These are phyloP conservation scores for Yponomeuta plumbellus DNA, from an alignment of 2,888 invertebrate genomes.

Conservation along the genomic window DNA sequence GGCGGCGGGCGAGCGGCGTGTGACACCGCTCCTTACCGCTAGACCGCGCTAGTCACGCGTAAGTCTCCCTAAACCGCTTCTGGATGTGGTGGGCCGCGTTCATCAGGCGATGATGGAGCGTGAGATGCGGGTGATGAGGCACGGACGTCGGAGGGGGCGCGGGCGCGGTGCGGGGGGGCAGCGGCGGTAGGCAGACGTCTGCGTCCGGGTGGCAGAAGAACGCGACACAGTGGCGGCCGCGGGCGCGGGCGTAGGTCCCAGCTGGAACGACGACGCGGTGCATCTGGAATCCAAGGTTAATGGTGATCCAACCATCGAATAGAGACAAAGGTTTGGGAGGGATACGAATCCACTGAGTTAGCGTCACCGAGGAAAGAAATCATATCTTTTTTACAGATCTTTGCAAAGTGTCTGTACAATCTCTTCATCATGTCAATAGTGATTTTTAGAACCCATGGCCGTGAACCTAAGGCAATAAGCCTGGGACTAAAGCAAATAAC, in stretches of 20 bases:
- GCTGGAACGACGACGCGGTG: conserved; percentile 85
- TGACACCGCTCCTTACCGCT: conserved; percentile 31
- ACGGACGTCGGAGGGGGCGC: conserved; percentile 58
- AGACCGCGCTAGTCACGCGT: conserved; percentile 72
- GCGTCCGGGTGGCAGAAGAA: conserved; percentile 86
- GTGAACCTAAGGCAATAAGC: too few species aligned
- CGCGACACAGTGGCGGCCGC: conserved; percentile 84
- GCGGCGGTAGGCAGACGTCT: conserved; percentile 65
- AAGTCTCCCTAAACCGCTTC: conserved; percentile 82
- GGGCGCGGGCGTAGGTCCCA: conserved; percentile 76
- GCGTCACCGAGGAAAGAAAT: too few species aligned
- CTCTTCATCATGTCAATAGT: too few species aligned
- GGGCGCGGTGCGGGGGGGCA: conserved; percentile 61
- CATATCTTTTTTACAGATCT: too few species aligned
- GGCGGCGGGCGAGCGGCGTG: conserved; percentile 35
- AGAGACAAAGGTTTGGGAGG: too few species aligned
- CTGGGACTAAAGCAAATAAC: too few species aligned
- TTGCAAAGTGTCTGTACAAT: too few species aligned
- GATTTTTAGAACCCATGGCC: too few species aligned
- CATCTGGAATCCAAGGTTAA: conserved; percentile 53
- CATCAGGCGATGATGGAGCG: conserved; percentile 75
- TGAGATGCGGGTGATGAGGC: conserved; percentile 57
- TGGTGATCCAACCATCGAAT: background rate
- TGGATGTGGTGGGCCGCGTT: conserved; percentile 84
- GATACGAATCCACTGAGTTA: too few species aligned